Base-by-base conservation (phyloP, 2,113 vertebrate species). In the Toxotes chatareus region DNA sequence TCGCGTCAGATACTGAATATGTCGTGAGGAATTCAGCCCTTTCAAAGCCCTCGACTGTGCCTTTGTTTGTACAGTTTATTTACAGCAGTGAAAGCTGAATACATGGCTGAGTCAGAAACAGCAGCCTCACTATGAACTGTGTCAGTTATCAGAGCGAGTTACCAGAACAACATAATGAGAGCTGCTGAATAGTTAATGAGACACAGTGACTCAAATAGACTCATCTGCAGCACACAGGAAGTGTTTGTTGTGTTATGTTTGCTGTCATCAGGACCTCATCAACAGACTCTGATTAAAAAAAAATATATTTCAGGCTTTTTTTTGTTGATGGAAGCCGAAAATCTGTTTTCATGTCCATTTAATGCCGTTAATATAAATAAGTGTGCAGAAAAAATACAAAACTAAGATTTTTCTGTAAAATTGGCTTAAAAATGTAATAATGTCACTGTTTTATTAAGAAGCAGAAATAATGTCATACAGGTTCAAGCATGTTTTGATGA, bases 181-280 rank as follows among this genome's bases (percentile, higher is more conserved):
- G 47, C 68, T 9, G 21, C 1, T 64, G 71, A 80, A 34, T 31
- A 21, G 17, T 81, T 78, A 59, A 73, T 56, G 76, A 77, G 65
- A 38, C 38, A 4, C 66, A 1, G 38, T 68, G 82, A 84, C 60
- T 69, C 57, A 76, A 19, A 27, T 2, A 2, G 55, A 27, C 23
- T 74, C 73, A 10, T 73, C 32, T 19, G 31, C 46, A 31, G 34
- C 21, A 10, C 34, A 36, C 73, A 65, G 34, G 3, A 36, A 36
- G 34, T 36, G 34, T 5, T n/a, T n/a, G n/a, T n/a, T n/a, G n/a
- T n/a, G n/a, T n/a, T n/a, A n/a, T 36, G n/a, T 49, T 49, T 31
- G 21, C 63, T 82, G 74, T 88, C 77, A 73, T 59, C 83, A 49
- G 73, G 34, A 38, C 0, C 3, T 85, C 36, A 65, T 88, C 61